Evolutionary conservation across 1,140 invertebrate species (phyloP).

Genomic region (Pteromalus puparum): DNA sequence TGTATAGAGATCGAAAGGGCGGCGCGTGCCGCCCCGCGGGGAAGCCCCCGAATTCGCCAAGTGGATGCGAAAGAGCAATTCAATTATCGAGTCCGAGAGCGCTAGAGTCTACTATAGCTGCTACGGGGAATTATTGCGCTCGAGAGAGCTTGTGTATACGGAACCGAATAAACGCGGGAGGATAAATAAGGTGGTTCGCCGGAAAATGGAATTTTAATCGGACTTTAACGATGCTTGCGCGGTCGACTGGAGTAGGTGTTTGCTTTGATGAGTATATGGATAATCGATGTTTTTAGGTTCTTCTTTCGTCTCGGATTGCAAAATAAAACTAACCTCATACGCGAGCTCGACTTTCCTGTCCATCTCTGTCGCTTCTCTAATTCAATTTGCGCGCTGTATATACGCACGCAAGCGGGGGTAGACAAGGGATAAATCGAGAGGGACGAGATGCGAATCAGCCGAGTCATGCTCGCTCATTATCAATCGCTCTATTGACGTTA

Average conservation of each 20-base stretch:
- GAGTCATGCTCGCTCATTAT: conserved; percentile 37
- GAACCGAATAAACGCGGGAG: background rate
- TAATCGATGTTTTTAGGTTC: background rate
- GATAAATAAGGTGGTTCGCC: background rate
- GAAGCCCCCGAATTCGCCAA: background rate
- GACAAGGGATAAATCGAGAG: conserved; percentile 19
- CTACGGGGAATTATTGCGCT: background rate
- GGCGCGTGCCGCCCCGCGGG: conserved; percentile 27
- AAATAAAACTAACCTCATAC: too few relatives aligned
- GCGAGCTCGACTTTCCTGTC: background rate
- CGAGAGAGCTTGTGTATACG: background rate
- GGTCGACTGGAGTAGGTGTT: background rate
- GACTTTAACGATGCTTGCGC: background rate
- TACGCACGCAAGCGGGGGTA: background rate
- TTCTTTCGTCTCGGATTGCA: too few relatives aligned
- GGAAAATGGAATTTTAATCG: conserved; percentile 21
- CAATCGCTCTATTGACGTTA: conserved; percentile 35
- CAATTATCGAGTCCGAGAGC: conserved; percentile 62
- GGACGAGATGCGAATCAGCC: conserved; percentile 48
- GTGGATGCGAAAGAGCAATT: conserved; percentile 60
- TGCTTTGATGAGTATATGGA: too few relatives aligned
- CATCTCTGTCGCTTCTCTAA: background rate
- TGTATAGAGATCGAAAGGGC: conserved; percentile 7
- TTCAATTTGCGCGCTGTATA: conserved; percentile 1
- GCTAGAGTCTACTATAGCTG: too few relatives aligned